Conservation (phyloP, 2,797 vertebrate species). For the Halcyon chelicuti region DNA sequence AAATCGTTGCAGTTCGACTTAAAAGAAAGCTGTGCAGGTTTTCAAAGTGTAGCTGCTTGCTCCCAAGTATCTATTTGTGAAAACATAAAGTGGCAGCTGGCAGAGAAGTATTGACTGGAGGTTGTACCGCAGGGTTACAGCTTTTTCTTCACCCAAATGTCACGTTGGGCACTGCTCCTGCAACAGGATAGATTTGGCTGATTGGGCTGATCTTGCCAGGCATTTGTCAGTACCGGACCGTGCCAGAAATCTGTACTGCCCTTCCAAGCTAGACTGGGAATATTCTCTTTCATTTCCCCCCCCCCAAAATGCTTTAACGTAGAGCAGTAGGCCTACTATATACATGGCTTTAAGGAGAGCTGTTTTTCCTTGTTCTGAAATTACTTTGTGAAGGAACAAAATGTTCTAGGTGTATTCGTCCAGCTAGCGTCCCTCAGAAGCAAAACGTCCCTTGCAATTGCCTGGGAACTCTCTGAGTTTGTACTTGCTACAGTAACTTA, state of each 20-base stretch:
- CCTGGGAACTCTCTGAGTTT: background rate
- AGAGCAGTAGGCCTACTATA: background rate
- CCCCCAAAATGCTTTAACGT: background rate
- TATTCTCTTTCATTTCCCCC: background rate
- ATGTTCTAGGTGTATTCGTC: background rate
- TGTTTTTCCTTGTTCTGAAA: background rate
- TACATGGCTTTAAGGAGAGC: background rate
- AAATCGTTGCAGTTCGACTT: background rate
- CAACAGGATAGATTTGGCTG: background rate
- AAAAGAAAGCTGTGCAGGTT: background rate
- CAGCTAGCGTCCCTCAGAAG: background rate
- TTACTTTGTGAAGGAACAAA: background rate
- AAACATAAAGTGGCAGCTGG: background rate
- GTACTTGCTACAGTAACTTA: background rate
- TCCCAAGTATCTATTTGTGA: background rate
- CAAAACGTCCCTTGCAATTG: background rate
- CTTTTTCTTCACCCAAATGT: background rate
- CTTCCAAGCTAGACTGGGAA: background rate
- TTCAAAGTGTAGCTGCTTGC: background rate
- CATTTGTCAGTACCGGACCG: background rate
- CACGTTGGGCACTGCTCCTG: accelerated
- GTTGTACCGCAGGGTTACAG: background rate
- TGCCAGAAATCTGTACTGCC: background rate
- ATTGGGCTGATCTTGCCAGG: background rate
- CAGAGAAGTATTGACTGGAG: background rate